Base-by-base conservation (phyloP, 1,140 invertebrate genomes). In the Zaprionus ghesquierei region DNA sequence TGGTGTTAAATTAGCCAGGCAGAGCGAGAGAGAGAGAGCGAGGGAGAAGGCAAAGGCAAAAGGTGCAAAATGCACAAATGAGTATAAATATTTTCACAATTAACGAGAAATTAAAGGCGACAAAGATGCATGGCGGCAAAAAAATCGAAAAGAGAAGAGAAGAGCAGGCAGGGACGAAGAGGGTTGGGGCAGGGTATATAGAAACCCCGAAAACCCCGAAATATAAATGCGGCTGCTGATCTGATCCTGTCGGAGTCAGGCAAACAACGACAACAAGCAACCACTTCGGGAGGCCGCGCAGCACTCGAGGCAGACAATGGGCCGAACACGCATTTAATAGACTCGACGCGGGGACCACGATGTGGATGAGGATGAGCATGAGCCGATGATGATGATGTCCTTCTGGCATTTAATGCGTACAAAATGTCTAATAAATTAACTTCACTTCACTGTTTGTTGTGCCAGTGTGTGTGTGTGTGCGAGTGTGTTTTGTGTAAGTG, bases 341-440 rank as follows among this genome's bases (percentile, higher is more conserved):
- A 90, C 85, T 85, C 71, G 29, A n/a, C 62, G 54, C 63, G 38
- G 58, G 41, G 59, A 38, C 51, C 23, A 10, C 23, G 41, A 15
- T 31, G 10, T 20, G 50, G 27, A 46, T n/a, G 62, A 69, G 60
- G 59, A 81, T 58, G 59, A 87, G 84, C 74, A 89, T 82, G 44
- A 50, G 60, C 63, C 62, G 59, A 78, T 70, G 70, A 89, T 90
- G 79, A 90, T 89, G 84, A 90, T 90, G 81, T 81, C 81, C 79
- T 90, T 82, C 81, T 90, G 81, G 66, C 78, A 90, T 81, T 90
- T 76, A 90, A 90, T 90, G 81, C 69, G 79, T 63, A 90, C 86
- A 90, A 90, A 90, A 90, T 89, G 65, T 90, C 86, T 90, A 90
- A 90, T 90, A 90, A 90, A 90, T 90, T 90, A 90, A 90, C 86